Percentiles rank a stretch among this genome's conserved stretches.
phyloP scores from a whole-genome alignment of 2,888 invertebrate species.

The Adela reaumurella region DNA sequence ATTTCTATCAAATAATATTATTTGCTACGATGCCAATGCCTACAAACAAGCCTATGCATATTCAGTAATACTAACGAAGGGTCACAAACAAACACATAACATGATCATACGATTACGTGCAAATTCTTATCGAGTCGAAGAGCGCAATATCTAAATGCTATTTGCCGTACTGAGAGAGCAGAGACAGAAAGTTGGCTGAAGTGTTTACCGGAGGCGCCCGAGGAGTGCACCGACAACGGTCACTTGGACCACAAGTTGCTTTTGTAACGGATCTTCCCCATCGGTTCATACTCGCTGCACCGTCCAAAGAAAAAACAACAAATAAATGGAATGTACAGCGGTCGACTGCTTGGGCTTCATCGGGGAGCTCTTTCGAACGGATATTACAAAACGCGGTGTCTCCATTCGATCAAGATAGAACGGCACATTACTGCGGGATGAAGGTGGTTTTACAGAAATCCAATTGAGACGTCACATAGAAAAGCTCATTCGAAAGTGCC shows the following conservation, averaged over 20 bases:
- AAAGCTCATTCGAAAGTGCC: too few relatives aligned
- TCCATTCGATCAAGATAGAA: too few relatives aligned
- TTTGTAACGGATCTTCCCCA: slow-evolving; percentile 16
- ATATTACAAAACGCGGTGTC: too few relatives aligned
- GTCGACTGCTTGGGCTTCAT: too few relatives aligned
- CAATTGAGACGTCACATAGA: too few relatives aligned
- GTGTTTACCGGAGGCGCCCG: slow-evolving; percentile 25
- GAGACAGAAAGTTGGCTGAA: too few relatives aligned
- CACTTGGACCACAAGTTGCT: slow-evolving; percentile 1
- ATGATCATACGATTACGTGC: slow-evolving; percentile 4
- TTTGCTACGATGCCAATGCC: too few relatives aligned
- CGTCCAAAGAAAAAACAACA: neutral
- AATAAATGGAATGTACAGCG: neutral
- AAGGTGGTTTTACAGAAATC: too few relatives aligned
- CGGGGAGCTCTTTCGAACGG: too few relatives aligned
- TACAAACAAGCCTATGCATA: too few relatives aligned
- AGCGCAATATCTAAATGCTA: slow-evolving; percentile 15
- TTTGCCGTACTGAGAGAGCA: neutral
- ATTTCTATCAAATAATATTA: too few relatives aligned
- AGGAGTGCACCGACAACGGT: slow-evolving; percentile 12
- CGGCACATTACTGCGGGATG: too few relatives aligned
- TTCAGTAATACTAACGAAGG: slow-evolving; percentile 2
- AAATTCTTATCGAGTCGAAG: slow-evolving; percentile 18
- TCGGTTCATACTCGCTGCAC: slow-evolving; percentile 40
- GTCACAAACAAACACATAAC: neutral